Conservation (phyloP, 2,113 vertebrate species). For the Anhinga rufa region DNA sequence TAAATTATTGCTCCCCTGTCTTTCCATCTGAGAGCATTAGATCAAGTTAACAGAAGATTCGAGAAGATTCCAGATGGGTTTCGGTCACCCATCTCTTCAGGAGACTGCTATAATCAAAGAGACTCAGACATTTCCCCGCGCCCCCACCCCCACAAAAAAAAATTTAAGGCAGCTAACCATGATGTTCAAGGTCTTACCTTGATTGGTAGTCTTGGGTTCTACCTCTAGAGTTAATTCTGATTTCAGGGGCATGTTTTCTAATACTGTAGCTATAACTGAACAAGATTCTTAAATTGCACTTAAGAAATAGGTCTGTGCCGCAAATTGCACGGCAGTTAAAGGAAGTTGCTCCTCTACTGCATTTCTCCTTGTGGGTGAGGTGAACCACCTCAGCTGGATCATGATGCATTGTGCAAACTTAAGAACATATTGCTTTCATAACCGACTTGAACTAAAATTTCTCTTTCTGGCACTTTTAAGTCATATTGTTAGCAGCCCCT, state of each 20-base stretch:
- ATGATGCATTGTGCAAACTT: neutral
- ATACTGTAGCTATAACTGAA: neutral
- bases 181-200: conserved; percentile 25
- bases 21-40: neutral
- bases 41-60: neutral
- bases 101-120: neutral
- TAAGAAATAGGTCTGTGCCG: neutral
- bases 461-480: neutral
- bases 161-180: neutral
- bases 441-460: neutral
- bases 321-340: neutral
- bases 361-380: neutral
- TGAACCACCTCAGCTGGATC: neutral
- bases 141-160: no score
- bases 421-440: neutral
- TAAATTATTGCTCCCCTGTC: neutral
- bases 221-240: neutral
- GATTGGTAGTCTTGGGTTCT: neutral
- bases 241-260: conserved; percentile 11
- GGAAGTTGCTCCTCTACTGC: conserved; percentile 4
- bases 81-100: neutral
- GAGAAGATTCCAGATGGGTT: neutral
- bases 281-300: neutral
- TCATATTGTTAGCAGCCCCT: neutral
- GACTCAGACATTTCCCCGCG: neutral